Base-by-base conservation (phyloP, 2,888 invertebrate genomes). In the Amiota minor region DNA sequence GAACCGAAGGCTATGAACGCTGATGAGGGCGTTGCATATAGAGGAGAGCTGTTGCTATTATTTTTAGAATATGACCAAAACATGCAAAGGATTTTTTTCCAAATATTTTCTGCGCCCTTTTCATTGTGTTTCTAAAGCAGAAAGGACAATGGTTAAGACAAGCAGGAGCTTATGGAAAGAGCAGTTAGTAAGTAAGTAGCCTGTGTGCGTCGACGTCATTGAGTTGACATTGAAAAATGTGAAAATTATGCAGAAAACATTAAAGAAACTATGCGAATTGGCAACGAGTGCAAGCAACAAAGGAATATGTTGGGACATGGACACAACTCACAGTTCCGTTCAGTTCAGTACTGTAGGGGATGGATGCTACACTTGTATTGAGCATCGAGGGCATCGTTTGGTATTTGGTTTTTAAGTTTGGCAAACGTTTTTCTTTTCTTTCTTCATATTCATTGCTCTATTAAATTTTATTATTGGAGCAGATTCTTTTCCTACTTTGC, bases 221-320 rank as follows among this genome's bases (percentile, higher is more conserved):
- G 65, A 82, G 81, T 77, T 88, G 89, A 87, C 88, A 87, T 86
- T 88, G 88, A 88, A 86, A 88, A 87, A 88, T 88, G 88, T 81
- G 83, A 84, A 88, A 87, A 88, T 89, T 89, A 88, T 88, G 89
- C 89, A 85, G 87, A 77, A 78, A 81, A 83, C 83, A 84, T 83
- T 83, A 84, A 83, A 82, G 83, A 77, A 81, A 83, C 77, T 83
- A 83, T 83, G 84, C 83, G 83, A 83, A 84, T 84, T 77, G 84
- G 80, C 78, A 65, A 47, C 18, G 65, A 46, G 47, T 35, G n/a
- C n/a, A 18, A 10, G n/a, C n/a, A 18, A 10, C 10, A 14, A 47
- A 59, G 10, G 23, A 59, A 18, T 10, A 16, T 9, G 10, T 47
- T 45, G 64, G 45, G 6, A 23, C 3, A 23, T 23, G 23, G 4